These are phyloP conservation scores for Acrobeloides nanus DNA, from an alignment of 2,888 invertebrate genomes.

Conservation along the genomic window DNA sequence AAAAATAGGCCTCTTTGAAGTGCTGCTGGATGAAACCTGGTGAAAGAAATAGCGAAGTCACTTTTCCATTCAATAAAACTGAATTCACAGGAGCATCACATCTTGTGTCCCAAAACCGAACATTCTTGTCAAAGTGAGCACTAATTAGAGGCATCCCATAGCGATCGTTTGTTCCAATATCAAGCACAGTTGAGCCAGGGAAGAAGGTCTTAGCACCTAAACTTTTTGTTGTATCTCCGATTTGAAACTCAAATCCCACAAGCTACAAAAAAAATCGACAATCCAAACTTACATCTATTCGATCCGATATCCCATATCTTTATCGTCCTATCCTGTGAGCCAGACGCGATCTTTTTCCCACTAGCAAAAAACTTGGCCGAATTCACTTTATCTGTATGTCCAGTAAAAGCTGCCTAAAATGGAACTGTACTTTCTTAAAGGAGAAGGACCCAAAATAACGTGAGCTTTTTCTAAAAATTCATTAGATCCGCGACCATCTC, in stretches of 20 bases:
- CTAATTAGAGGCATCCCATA: constrained; percentile 69
- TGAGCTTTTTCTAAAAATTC: constrained; percentile 2
- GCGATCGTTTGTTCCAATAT: constrained; percentile 55
- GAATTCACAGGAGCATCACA: constrained; percentile 69
- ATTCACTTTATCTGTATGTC: constrained; percentile 94
- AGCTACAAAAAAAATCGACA: too few species aligned
- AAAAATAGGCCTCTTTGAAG: constrained; percentile 5
- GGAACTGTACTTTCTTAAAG: too few species aligned
- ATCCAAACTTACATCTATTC: constrained; percentile 66
- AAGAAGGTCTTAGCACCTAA: constrained; percentile 38
- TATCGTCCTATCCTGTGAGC: constrained; percentile 91
- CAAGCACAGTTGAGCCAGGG: constrained; percentile 40
- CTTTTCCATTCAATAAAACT: constrained; percentile 73
- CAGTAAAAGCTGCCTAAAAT: constrained; percentile 83
- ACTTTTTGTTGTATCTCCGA: constrained; percentile 2
- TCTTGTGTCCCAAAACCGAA: constrained; percentile 90
- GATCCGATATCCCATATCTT: constrained; percentile 96
- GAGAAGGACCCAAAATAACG: too few species aligned
- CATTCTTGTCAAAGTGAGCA: constrained; percentile 93
- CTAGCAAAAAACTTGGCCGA: constrained; percentile 80
- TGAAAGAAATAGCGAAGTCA: constrained; percentile 86
- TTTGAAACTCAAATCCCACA: too few species aligned
- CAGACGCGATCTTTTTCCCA: constrained; percentile 84
- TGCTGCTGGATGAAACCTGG: constrained; percentile 71
- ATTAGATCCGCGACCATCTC: too few species aligned